Percentiles rank a stretch among this genome's conserved stretches.
Evolutionary conservation across 2,113 vertebrate genomes (phyloP).

Genomic region (Rhabdomys dilectus): DNA sequence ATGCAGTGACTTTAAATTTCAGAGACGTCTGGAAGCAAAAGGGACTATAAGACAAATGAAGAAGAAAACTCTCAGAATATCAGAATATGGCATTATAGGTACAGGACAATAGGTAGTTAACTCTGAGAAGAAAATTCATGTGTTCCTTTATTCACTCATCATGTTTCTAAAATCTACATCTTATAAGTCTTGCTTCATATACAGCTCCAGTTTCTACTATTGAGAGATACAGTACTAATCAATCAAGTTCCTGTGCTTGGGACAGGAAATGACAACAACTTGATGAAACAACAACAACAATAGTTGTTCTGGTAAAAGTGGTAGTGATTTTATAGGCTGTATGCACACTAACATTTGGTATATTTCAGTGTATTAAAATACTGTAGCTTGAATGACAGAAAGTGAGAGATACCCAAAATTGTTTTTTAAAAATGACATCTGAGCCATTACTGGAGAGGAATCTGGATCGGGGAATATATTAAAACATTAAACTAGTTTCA

Average conservation of each 20-base stretch:
- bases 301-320: no score
- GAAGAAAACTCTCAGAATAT: not conserved
- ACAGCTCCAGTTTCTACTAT: not conserved
- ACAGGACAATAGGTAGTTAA: not conserved
- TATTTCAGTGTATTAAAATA: not conserved
- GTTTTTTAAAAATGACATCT: not conserved
- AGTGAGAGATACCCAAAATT: not conserved
- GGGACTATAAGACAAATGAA: not conserved
- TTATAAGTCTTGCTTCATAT: not conserved
- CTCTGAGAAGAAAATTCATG: not conserved
- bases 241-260: not conserved
- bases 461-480: not conserved
- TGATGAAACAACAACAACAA: not conserved
- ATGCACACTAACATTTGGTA: not conserved
- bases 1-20: not conserved
- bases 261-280: not conserved
- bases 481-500: not conserved
- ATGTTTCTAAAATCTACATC: not conserved
- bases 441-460: not conserved
- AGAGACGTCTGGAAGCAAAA: not conserved
- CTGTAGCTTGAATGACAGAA: not conserved
- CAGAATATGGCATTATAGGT: not conserved
- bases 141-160: not conserved
- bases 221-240: not conserved
- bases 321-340: not conserved